phyloP scores from a whole-genome alignment of 1,140 invertebrate species.

The Uloborus diversus region DNA sequence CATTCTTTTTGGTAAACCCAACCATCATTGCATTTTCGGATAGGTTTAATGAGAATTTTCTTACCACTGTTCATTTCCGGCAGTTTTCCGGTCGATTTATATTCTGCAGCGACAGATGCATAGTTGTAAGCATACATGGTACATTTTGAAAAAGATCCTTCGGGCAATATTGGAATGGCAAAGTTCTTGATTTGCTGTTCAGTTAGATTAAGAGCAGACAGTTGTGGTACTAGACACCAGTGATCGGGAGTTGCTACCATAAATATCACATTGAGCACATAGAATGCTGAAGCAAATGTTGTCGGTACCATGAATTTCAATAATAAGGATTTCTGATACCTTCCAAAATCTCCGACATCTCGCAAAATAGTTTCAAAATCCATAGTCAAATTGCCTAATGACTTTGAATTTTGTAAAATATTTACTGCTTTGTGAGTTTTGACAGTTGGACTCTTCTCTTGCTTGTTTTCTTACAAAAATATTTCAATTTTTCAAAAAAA shows the following conservation, averaged over 20 bases:
- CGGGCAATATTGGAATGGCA: constrained; percentile 32
- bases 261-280: constrained; percentile 66
- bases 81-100: neutral
- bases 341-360: constrained; percentile 72
- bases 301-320: constrained; percentile 56
- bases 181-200: constrained; percentile 60
- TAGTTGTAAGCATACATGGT: constrained; percentile 60
- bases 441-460: too few species aligned
- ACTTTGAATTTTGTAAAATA: too few species aligned
- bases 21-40: constrained; percentile 62
- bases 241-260: constrained; percentile 69
- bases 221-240: constrained; percentile 69
- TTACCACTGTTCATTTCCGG: constrained; percentile 5
- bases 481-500: too few species aligned
- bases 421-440: too few species aligned
- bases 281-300: constrained; percentile 36
- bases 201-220: constrained; percentile 65
- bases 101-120: neutral
- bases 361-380: constrained; percentile 70
- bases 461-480: too few species aligned
- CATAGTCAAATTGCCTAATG: too few species aligned
- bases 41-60: constrained; percentile 62
- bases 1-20: constrained; percentile 65
- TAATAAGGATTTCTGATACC: constrained; percentile 68
- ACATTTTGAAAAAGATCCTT: constrained; percentile 54